Percentiles rank a stretch among this genome's conserved stretches.
Evolutionary conservation across 2,888 invertebrate genomes (phyloP).

Genomic region (Candidula unifasciata): DNA sequence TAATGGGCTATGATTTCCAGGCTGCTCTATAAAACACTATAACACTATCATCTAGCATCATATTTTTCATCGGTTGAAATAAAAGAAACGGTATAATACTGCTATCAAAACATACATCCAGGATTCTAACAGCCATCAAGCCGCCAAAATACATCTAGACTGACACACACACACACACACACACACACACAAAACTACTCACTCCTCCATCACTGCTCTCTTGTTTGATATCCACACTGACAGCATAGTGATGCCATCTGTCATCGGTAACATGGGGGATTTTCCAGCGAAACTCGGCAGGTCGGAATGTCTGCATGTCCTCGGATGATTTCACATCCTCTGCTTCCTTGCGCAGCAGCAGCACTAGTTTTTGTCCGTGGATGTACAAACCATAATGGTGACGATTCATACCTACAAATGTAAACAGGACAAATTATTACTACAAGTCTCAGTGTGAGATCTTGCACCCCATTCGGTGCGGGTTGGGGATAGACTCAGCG

Average conservation of each 20-base stretch:
- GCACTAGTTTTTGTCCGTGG: constrained; percentile 95
- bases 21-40: no score
- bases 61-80: no score
- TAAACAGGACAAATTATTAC: neutral
- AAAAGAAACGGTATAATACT: no score
- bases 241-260: constrained; percentile 98
- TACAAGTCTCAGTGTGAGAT: no score
- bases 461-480: no score
- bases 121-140: no score
- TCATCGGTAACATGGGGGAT: constrained; percentile 95
- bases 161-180: no score
- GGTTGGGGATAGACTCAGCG: no score
- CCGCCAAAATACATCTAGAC: no score
- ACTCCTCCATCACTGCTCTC: constrained; percentile 46
- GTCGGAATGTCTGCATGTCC: constrained; percentile 82
- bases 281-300: constrained; percentile 99
- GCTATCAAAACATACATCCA: no score
- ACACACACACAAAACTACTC: constrained; percentile 10
- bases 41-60: no score
- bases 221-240: constrained; percentile 88
- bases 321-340: constrained; percentile 83
- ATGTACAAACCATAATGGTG: constrained; percentile 99
- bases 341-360: constrained; percentile 91
- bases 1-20: no score
- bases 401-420: constrained; percentile 92